A percentile compares a stretch with the other conserved stretches of the same genome.
Evolutionary conservation across 2,113 vertebrate species (phyloP).

Genomic region (Mesembrinibis cayennensis): DNA sequence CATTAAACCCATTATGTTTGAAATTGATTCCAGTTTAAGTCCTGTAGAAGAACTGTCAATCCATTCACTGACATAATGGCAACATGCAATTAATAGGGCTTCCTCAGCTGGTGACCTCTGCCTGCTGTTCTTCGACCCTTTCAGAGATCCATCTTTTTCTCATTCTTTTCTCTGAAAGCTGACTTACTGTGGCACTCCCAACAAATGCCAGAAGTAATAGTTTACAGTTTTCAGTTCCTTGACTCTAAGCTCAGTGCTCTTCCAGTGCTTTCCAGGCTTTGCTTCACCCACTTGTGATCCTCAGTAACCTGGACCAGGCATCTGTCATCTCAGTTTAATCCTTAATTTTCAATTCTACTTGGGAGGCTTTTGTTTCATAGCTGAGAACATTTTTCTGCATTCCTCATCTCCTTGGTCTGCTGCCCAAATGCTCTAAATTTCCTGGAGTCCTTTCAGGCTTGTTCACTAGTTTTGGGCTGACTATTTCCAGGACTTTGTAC

Average conservation of each 20-base stretch:
- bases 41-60: neutral
- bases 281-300: neutral
- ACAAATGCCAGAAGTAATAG: neutral
- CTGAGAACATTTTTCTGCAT: neutral
- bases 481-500: neutral
- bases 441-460: neutral
- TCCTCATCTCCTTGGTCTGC: neutral
- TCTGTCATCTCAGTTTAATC: neutral
- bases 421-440: neutral
- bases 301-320: neutral
- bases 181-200: neutral
- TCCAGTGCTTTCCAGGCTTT: neutral
- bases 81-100: accelerated
- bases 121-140: neutral
- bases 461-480: neutral
- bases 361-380: neutral
- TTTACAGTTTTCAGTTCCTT: neutral
- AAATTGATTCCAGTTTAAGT: neutral
- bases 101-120: neutral
- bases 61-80: neutral
- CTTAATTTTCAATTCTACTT: neutral
- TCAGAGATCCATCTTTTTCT: neutral
- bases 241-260: neutral
- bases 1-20: neutral
- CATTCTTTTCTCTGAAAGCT: neutral